Percentiles rank a stretch among this genome's conserved stretches.
Conservation (phyloP, 2,113 vertebrate genomes). For the Paracanthobrama guichenoti region DNA sequence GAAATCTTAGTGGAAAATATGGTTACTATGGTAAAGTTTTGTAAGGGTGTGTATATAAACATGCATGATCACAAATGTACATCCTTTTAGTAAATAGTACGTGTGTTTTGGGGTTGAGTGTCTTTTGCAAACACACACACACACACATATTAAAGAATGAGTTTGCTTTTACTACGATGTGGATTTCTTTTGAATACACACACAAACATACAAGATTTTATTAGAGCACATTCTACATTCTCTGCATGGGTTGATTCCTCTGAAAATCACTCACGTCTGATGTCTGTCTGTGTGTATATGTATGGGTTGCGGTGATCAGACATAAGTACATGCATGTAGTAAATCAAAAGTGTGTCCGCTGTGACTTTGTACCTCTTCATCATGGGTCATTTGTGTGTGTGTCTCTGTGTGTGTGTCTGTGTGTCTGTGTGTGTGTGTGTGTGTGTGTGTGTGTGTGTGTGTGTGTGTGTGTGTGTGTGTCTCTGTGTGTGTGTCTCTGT, state of each 20-base stretch:
- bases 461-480: not conserved
- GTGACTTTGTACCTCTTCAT: conserved; percentile 14
- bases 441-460: not conserved
- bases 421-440: not conserved
- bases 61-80: not conserved
- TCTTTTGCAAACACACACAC: not conserved
- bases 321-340: not conserved
- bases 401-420: not conserved
- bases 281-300: conserved; percentile 18
- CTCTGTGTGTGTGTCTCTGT: not conserved
- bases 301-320: conserved; percentile 31
- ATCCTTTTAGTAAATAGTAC: not conserved
- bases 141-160: conserved; percentile 18
- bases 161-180: conserved; percentile 31
- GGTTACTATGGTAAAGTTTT: conserved; percentile 19
- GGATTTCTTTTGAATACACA: not conserved
- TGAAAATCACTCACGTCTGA: not conserved
- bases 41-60: not conserved
- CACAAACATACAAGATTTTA: not conserved
- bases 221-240: not conserved
- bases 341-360: conserved; percentile 11
- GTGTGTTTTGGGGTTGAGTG: not conserved
- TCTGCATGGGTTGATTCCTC: conserved; percentile 16
- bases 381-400: not conserved
- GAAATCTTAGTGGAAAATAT: not conserved